These are phyloP conservation scores for Catharus bicknelli DNA, from an alignment of 2,113 vertebrate species.

Conservation along the genomic window DNA sequence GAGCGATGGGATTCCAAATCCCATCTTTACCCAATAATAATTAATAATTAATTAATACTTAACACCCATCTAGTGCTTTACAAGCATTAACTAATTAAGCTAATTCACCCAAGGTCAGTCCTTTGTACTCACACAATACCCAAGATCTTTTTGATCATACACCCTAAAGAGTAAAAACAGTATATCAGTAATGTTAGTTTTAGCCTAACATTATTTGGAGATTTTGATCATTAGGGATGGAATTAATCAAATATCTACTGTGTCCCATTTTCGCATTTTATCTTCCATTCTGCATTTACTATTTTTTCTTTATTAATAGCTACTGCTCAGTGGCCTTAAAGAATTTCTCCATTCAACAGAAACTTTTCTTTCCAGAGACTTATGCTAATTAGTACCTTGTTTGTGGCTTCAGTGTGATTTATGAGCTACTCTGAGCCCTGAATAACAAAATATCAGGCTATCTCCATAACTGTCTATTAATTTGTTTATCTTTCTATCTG, in stretches of 20 bases:
- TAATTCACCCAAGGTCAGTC: slow-evolving; percentile 69
- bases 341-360: slow-evolving; percentile 60
- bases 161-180: slow-evolving; percentile 62
- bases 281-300: slow-evolving; percentile 50
- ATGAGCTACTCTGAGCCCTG: slow-evolving; percentile 57
- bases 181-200: slow-evolving; percentile 62
- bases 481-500: slow-evolving; percentile 80
- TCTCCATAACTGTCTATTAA: slow-evolving; percentile 76
- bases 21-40: slow-evolving; percentile 63
- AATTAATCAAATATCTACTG: slow-evolving; percentile 61
- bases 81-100: slow-evolving; percentile 71
- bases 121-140: slow-evolving; percentile 64
- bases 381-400: slow-evolving; percentile 70
- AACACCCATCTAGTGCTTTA: slow-evolving; percentile 62
- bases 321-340: slow-evolving; percentile 66
- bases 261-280: slow-evolving; percentile 55
- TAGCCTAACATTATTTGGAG: slow-evolving; percentile 57
- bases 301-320: slow-evolving; percentile 66
- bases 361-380: slow-evolving; percentile 70
- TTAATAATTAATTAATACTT: slow-evolving; percentile 68
- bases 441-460: slow-evolving; percentile 67
- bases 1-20: slow-evolving; percentile 54
- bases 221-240: slow-evolving; percentile 66
- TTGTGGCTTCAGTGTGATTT: slow-evolving; percentile 64
- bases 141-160: slow-evolving; percentile 63